These are phyloP conservation scores for Cremastobaeus sp. DNA, from an alignment of 2,888 invertebrate species.

Conservation along the genomic window DNA sequence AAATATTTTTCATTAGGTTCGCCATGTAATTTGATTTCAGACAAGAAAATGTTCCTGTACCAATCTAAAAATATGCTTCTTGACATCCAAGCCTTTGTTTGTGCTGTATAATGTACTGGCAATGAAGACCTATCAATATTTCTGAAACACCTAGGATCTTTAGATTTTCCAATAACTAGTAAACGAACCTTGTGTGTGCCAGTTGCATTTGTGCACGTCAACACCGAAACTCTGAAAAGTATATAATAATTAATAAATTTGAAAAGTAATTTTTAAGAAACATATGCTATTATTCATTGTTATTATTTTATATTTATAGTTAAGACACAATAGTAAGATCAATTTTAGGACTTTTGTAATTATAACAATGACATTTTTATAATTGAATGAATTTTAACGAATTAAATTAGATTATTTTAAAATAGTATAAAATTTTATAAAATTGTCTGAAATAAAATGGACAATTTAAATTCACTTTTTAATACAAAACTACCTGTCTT, in stretches of 20 bases:
- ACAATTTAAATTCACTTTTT: not conserved
- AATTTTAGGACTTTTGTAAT: not conserved
- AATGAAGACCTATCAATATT: constrained; percentile 17
- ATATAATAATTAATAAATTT: constrained; percentile 7
- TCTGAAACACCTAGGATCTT: constrained; percentile 20
- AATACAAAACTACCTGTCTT: constrained; percentile 14
- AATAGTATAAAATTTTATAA: not conserved
- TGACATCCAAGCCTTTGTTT: constrained; percentile 18
- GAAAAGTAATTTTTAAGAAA: not conserved
- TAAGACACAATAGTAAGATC: not conserved
- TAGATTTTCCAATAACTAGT: constrained; percentile 18
- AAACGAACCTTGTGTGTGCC: constrained; percentile 14
- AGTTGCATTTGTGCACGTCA: constrained; percentile 22
- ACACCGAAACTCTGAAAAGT: not conserved
- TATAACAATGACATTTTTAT: not conserved
- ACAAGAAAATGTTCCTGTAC: constrained; percentile 25
- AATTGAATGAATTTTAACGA: not conserved
- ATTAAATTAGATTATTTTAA: no score
- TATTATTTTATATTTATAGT: no score
- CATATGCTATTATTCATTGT: not conserved
- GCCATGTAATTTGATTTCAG: constrained; percentile 14
- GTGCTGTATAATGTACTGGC: constrained; percentile 13
- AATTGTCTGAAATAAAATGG: not conserved
- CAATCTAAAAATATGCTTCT: constrained; percentile 22
- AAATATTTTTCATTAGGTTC: constrained; percentile 15